Base-by-base conservation (phyloP, 2,888 invertebrate species). In the Drosophila subsilvestris region DNA sequence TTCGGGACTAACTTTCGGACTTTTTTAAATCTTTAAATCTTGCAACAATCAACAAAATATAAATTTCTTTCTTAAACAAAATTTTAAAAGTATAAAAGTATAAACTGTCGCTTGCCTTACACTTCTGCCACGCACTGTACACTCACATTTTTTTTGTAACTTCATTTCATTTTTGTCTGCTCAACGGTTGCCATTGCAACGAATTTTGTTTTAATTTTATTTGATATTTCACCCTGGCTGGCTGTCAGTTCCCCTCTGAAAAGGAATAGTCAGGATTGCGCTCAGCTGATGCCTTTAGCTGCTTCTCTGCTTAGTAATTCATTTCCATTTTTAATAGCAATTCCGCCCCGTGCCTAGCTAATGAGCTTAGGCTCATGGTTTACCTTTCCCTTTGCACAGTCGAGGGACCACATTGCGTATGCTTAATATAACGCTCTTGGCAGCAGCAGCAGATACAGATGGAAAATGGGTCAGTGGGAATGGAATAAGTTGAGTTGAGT, bases 321-420 rank as follows among this genome's bases (percentile, higher is more conserved):
- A 78, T 79, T 79, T 81, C 70, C 81, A 78, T 79, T 71, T 74
- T 75, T 77, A 79, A 80, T 79, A 59, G 75, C 72, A 71, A 53
- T 66, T 7, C 57, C 69, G 60, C 65, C 68, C 58, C 29, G 65
- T 63, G 53, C 61, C 67, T 80, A 65, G 65, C 54, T 86, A 84
- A 83, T 83, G 65, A 86, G 83, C 83, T 83, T 86, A 86, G 78
- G 56, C 70, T 68, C 58, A 56, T 37, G 66, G 65, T 63, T 65
- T 75, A 66, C 63, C 47, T 63, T 37, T 2, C 37, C 37, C 14
- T 2, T 14, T 7, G 14, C 37, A n/a, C 37, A 37, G 37, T 7
- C 7, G 14, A 37, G 29, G 49, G 53, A 54, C 63, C 50, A 72
- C 74, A 44, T 45, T 63, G 60, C 86, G 88, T 74, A 81, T 82